phyloP scores from a whole-genome alignment of 2,888 invertebrate genomes.

The Entomobrya multifasciata region DNA sequence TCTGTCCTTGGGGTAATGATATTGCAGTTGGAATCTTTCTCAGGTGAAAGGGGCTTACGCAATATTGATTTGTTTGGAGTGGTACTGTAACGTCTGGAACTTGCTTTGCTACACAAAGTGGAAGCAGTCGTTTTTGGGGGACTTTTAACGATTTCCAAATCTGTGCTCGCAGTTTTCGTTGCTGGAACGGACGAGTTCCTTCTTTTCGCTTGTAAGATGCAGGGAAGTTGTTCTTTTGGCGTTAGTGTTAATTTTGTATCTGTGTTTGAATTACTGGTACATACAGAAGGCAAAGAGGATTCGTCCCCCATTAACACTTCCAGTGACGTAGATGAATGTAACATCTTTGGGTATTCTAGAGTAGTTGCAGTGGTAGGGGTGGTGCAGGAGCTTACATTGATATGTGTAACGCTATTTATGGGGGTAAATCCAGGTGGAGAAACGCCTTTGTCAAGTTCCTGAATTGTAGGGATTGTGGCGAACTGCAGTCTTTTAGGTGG shows the following conservation, averaged over 20 bases:
- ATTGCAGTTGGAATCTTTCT: slow-evolving; percentile 2
- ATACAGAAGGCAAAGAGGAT: neutral
- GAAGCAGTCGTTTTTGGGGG: neutral
- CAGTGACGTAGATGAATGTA: neutral
- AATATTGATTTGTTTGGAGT: neutral
- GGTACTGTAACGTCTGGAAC: neutral
- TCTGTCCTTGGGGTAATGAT: neutral
- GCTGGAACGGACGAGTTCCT: neutral
- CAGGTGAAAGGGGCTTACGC: neutral
- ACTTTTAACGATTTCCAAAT: neutral
- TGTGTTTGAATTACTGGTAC: neutral
- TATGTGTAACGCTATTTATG: too few species aligned
- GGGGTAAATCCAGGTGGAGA: slow-evolving; percentile 45
- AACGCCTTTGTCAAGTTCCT: slow-evolving; percentile 18
- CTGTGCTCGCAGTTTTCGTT: neutral
- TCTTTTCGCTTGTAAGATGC: neutral
- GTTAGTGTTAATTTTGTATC: neutral
- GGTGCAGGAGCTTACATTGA: too few species aligned
- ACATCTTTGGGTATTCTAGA: neutral
- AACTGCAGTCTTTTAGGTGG: slow-evolving; percentile 10
- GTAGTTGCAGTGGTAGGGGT: neutral
- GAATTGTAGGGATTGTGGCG: too few species aligned
- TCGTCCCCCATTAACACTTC: neutral
- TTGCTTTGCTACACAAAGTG: too few species aligned
- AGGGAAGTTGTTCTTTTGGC: neutral